Base-by-base conservation (phyloP, 2,888 invertebrate species). In the Aproaerema taeniolella region DNA sequence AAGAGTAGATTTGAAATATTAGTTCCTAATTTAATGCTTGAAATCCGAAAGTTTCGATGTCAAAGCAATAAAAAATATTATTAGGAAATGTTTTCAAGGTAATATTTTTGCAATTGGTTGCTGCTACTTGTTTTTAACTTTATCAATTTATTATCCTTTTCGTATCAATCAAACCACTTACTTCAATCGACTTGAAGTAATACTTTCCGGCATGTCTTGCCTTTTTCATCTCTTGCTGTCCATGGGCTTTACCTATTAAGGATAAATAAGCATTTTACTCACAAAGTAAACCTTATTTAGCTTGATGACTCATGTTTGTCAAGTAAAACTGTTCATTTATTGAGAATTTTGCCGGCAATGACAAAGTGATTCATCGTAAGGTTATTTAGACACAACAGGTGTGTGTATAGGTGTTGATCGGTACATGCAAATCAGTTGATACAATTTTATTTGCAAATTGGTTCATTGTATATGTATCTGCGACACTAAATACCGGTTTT, bases 211-310 rank as follows among this genome's bases (percentile, higher is more conserved):
- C 74, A 78, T 77, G 72, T 67, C 68, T 69, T 68, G 56, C 77
- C 78, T 66, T 79, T 66, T 72, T 53, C 37, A 70, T 67, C 51
- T 32, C 53, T 53, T 45, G 53, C 46, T 47, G 67, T 69, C 70
- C 75, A 57, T 73, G 74, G 62, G 49, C 55, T 46, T 63, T 48
- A 39, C 81, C 79, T 62, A 66, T 57, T 74, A 76, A 61, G 77
- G 81, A 61, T 60, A 76, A 68, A 76, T 72, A 69, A 65, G 65
- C 45, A 61, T 69, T 70, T 68, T 63, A 71, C 68, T 67, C 61
- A 52, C 64, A 67, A 67, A 71, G 61, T 67, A 66, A 65, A 74
- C 81, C 80, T 80, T 82, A 80, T 85, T 77, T 71, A 81, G 79
- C 58, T 37, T 43, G 49, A 59, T 76, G 77, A 79, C 55, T 80